These are phyloP conservation scores for Hoplostethus atlanticus DNA, from an alignment of 2,797 vertebrate genomes.

Conservation along the genomic window DNA sequence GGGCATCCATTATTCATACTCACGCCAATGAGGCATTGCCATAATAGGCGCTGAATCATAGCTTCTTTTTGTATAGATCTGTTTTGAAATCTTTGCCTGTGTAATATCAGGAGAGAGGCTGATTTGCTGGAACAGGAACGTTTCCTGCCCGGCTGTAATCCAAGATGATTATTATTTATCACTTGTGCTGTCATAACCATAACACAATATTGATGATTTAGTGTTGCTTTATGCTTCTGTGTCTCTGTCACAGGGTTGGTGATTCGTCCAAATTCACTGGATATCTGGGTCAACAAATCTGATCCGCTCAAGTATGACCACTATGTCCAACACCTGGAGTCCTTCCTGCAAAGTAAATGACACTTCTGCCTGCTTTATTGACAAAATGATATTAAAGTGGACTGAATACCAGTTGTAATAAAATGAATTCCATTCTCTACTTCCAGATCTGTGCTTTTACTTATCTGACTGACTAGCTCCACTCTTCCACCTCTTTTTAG, in stretches of 20 bases:
- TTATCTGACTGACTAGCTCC: too few relatives aligned
- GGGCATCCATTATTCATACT: slow-evolving; percentile 71
- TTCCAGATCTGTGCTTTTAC: neutral
- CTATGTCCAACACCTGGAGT: slow-evolving; percentile 86
- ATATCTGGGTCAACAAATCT: slow-evolving; percentile 87
- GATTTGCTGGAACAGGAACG: slow-evolving; percentile 6
- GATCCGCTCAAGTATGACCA: slow-evolving; percentile 78
- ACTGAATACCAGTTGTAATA: neutral
- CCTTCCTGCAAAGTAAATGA: slow-evolving; percentile 90
- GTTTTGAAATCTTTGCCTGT: slow-evolving; percentile 61
- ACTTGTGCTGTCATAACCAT: neutral
- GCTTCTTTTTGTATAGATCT: slow-evolving; percentile 64
- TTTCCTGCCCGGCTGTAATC: slow-evolving; percentile 24
- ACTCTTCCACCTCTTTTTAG: too few relatives aligned
- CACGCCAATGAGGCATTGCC: slow-evolving; percentile 34
- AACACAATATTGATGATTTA: neutral
- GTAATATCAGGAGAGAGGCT: slow-evolving; percentile 17
- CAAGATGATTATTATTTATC: slow-evolving; percentile 19
- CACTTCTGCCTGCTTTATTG: neutral
- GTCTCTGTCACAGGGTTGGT: slow-evolving; percentile 86
- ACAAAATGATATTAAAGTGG: slow-evolving; percentile 2
- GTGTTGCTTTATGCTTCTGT: neutral
- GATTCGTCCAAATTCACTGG: slow-evolving; percentile 92
- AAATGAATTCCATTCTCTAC: slow-evolving; percentile 15
- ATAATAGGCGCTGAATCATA: slow-evolving; percentile 50